Conservation (phyloP, 2,797 vertebrate genomes). For the Channa striata region DNA sequence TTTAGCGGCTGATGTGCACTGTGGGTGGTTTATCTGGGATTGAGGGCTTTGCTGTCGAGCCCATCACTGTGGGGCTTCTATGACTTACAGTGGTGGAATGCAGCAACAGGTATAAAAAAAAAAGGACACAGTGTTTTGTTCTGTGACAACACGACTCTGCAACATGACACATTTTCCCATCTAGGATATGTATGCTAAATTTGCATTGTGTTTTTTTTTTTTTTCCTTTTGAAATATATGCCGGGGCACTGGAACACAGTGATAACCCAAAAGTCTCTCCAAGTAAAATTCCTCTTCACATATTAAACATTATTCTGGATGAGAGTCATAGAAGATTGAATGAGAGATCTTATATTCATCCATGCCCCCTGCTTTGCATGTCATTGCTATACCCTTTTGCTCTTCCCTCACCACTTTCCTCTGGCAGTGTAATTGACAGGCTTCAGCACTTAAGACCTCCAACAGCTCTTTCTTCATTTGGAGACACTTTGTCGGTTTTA, state of each 20-base stretch:
- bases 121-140: slow-evolving; percentile 50
- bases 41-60: slow-evolving; percentile 83
- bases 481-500: slow-evolving; percentile 89
- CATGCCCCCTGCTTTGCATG: slow-evolving; percentile 52
- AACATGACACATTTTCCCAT: slow-evolving; percentile 2
- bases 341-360: slow-evolving; percentile 58
- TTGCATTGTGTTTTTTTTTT: not conserved
- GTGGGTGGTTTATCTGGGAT: slow-evolving; percentile 86
- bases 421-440: slow-evolving; percentile 85
- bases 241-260: slow-evolving; percentile 24
- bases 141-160: slow-evolving; percentile 28
- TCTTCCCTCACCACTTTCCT: slow-evolving; percentile 68
- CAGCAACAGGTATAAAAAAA: slow-evolving; percentile 59
- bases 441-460: slow-evolving; percentile 81
- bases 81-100: slow-evolving; percentile 75
- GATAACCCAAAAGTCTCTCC: slow-evolving; percentile 30
- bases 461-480: slow-evolving; percentile 87
- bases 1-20: slow-evolving; percentile 84
- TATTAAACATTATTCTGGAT: slow-evolving; percentile 39
- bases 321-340: slow-evolving; percentile 41
- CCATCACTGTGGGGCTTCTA: slow-evolving; percentile 76
- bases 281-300: slow-evolving; percentile 30
- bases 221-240: not conserved
- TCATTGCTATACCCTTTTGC: slow-evolving; percentile 69
- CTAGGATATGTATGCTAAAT: slow-evolving; percentile 16